These are phyloP conservation scores for Epirrhoe tristata DNA, from an alignment of 2,888 invertebrate species.

Conservation along the genomic window DNA sequence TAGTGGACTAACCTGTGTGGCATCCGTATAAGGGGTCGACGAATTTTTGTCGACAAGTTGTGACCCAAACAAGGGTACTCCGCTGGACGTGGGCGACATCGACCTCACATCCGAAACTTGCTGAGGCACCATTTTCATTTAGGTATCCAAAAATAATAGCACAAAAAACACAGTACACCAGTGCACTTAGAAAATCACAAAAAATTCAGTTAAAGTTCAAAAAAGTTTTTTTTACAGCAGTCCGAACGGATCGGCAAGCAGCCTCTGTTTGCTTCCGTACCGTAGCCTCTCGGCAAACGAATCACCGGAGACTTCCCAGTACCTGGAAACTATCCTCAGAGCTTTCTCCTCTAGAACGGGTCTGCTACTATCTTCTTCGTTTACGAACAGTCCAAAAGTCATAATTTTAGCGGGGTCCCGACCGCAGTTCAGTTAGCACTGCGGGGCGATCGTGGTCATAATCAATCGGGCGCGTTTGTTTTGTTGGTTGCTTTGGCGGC, in stretches of 20 bases:
- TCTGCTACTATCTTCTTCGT: conserved; percentile 80
- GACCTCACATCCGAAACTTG: conserved; percentile 86
- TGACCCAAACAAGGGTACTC: conserved; percentile 93
- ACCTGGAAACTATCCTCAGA: conserved; percentile 82
- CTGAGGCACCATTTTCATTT: conserved; percentile 90
- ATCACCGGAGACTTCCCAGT: conserved; percentile 78
- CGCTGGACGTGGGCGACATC: conserved; percentile 86
- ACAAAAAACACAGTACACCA: conserved; percentile 82
- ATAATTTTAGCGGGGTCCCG: conserved; percentile 81
- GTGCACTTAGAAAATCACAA: conserved; percentile 72
- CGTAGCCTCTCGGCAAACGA: conserved; percentile 77
- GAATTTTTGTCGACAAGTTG: conserved; percentile 96
- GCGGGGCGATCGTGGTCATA: conserved; percentile 79
- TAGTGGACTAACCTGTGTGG: conserved; percentile 94
- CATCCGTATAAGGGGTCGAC: conserved; percentile 98
- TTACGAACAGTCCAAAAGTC: conserved; percentile 82
- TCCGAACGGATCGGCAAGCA: conserved; percentile 67
- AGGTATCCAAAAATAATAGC: conserved; percentile 61
- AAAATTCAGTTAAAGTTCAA: conserved; percentile 52
- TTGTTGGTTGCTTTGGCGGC: conserved; percentile 62
- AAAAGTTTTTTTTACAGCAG: conserved; percentile 64
- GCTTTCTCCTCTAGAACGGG: conserved; percentile 78
- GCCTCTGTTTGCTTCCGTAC: conserved; percentile 69
- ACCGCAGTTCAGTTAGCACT: conserved; percentile 78
- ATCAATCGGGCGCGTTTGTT: conserved; percentile 62